Evolutionary conservation across 2,888 invertebrate genomes (phyloP).

Genomic region (Quadriops clusia): DNA sequence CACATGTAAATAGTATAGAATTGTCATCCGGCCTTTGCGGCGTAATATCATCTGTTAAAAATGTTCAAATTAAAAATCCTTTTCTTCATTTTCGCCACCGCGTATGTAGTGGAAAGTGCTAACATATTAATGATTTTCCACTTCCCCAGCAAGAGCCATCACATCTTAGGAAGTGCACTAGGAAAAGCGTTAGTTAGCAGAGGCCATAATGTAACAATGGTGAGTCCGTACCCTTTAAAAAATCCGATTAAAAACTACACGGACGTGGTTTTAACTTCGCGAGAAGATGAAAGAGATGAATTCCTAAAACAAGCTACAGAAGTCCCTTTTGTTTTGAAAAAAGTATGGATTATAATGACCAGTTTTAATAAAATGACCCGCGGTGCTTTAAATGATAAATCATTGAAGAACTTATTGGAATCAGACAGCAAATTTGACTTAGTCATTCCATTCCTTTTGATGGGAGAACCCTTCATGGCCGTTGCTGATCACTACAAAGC

Average conservation of each 20-base stretch:
- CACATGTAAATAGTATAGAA: too few species aligned
- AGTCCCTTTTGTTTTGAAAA: background rate
- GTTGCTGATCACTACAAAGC: slow-evolving; percentile 28
- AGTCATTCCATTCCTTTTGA: slow-evolving; percentile 24
- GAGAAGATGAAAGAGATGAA: slow-evolving; percentile 12
- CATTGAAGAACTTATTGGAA: too few species aligned
- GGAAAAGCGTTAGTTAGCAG: slow-evolving; percentile 40
- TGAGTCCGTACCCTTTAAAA: slow-evolving; percentile 24
- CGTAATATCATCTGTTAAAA: too few species aligned
- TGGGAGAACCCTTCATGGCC: slow-evolving; percentile 28
- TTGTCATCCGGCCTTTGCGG: too few species aligned
- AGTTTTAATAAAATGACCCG: slow-evolving; percentile 1
- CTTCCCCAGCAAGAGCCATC: slow-evolving; percentile 19
- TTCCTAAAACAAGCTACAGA: background rate
- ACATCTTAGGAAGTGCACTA: slow-evolving; percentile 24
- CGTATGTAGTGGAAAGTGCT: too few species aligned
- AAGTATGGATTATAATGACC: too few species aligned
- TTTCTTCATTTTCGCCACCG: too few species aligned
- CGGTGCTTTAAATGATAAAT: slow-evolving; percentile 10
- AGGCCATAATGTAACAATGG: slow-evolving; percentile 42
- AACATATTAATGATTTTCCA: slow-evolving; percentile 20
- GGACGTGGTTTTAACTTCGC: slow-evolving; percentile 16
- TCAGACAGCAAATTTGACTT: too few species aligned
- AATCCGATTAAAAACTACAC: slow-evolving; percentile 15
- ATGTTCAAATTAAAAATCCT: too few species aligned